Evolutionary conservation across 2,113 vertebrate species (phyloP).

Genomic region (Chelonoidis abingdonii): DNA sequence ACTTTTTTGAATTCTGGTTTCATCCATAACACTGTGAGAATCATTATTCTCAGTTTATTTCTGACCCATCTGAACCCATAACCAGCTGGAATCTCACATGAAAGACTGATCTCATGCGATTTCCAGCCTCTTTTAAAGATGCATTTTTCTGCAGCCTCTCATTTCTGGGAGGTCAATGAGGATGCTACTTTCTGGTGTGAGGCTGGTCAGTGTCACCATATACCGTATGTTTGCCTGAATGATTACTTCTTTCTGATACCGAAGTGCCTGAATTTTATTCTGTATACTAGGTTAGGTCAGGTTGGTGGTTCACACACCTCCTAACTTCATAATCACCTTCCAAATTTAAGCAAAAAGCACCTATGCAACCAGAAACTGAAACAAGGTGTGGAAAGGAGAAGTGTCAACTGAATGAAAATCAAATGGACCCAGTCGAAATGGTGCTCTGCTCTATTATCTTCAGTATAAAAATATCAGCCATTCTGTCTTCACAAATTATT

Average conservation of each 20-base stretch:
- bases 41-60: not conserved
- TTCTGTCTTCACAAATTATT: not conserved
- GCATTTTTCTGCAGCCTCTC: not conserved
- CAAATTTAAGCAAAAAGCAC: not conserved
- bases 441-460: not conserved
- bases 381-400: not conserved
- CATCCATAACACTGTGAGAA: not conserved
- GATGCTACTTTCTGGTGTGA: not conserved
- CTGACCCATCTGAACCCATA: not conserved
- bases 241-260: not conserved
- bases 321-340: not conserved
- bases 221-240: not conserved
- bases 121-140: not conserved
- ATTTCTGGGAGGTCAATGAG: not conserved
- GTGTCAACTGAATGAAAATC: not conserved
- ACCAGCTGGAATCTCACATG: not conserved
- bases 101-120: not conserved
- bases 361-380: not conserved
- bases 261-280: not conserved
- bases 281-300: not conserved
- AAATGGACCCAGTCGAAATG: not conserved
- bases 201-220: not conserved
- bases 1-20: not conserved
- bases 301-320: not conserved
- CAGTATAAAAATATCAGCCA: not conserved